These are phyloP conservation scores for Conistra vaccinii DNA, from an alignment of 2,888 invertebrate genomes.

Conservation along the genomic window DNA sequence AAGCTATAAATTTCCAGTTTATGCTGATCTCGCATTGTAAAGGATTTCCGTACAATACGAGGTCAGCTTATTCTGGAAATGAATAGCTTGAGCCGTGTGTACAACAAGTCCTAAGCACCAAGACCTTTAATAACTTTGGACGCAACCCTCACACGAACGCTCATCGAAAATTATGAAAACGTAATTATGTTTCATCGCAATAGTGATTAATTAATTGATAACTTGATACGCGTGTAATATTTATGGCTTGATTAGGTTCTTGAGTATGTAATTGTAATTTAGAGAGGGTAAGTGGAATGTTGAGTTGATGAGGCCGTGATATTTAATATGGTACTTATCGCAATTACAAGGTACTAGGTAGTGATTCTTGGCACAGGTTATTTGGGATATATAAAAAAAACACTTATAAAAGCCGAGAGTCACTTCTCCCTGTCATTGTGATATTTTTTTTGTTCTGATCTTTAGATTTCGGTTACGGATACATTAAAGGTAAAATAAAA, in stretches of 20 bases:
- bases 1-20: no score
- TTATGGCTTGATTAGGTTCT: conserved; percentile 54
- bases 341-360: background rate
- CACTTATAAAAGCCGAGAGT: background rate
- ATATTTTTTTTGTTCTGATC: background rate
- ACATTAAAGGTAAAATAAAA: background rate
- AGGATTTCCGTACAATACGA: no score
- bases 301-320: conserved; percentile 22
- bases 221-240: conserved; percentile 56
- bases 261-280: conserved; percentile 51
- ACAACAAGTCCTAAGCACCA: conserved; percentile 27
- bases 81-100: no score
- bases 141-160: conserved; percentile 30
- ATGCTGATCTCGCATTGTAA: no score
- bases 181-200: conserved; percentile 59
- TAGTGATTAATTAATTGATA: conserved; percentile 63
- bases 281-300: conserved; percentile 20
- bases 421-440: background rate
- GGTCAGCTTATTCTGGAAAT: no score
- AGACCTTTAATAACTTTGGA: conserved; percentile 44
- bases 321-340: conserved; percentile 13
- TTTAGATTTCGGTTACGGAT: background rate
- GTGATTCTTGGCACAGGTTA: background rate
- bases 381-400: background rate
- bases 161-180: conserved; percentile 64